Evolutionary conservation across 2,888 invertebrate species (phyloP).

Genomic region (Arge pagana): DNA sequence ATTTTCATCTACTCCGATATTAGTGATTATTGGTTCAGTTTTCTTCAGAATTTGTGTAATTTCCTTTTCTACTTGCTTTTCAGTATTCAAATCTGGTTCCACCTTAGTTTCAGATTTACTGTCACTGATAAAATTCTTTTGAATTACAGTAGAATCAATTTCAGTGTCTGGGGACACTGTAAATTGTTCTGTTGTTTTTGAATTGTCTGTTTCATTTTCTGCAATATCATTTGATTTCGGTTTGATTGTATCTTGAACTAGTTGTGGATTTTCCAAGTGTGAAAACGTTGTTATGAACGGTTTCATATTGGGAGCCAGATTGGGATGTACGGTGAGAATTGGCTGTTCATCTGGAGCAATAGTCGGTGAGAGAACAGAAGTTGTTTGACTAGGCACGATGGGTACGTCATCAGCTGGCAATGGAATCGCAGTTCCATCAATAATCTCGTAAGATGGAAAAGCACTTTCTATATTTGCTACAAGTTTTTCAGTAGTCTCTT

Average conservation of each 20-base stretch:
- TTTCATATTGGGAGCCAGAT: constrained; percentile 28
- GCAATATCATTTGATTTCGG: constrained; percentile 6
- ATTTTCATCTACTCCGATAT: neutral
- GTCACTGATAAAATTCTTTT: no score
- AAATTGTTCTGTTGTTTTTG: no score
- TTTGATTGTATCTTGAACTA: neutral
- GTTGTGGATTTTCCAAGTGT: neutral
- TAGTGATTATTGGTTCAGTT: neutral
- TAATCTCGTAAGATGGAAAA: constrained; percentile 55
- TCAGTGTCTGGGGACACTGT: no score
- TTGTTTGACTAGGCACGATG: constrained; percentile 30
- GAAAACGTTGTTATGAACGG: constrained; percentile 6
- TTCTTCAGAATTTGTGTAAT: neutral
- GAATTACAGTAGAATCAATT: no score
- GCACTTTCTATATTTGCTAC: constrained; percentile 2
- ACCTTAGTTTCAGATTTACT: no score
- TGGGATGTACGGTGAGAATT: constrained; percentile 37
- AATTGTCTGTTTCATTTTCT: constrained; percentile 5
- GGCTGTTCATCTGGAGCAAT: constrained; percentile 32
- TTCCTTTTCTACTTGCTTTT: neutral
- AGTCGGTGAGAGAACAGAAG: constrained; percentile 15
- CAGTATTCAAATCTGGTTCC: neutral
- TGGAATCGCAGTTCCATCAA: constrained; percentile 71
- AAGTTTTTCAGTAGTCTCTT: neutral
- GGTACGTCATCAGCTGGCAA: constrained; percentile 28